Percentiles rank a stretch among this genome's conserved stretches.
Conservation (phyloP, 2,888 invertebrate species). For the Andrena flavipes region DNA sequence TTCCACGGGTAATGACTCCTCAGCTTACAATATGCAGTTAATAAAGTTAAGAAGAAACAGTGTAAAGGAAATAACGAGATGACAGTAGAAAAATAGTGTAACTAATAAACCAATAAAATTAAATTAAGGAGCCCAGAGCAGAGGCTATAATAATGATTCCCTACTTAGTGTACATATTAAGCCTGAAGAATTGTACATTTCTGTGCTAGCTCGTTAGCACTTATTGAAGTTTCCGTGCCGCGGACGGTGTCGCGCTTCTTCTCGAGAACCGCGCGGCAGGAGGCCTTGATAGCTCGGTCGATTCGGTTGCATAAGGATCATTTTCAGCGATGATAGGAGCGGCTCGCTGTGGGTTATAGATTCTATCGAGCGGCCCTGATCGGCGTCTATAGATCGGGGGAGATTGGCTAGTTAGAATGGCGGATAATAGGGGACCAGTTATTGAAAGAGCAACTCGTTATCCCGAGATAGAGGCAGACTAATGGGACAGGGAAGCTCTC, state of each 20-base stretch:
- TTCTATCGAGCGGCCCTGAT: constrained; percentile 39
- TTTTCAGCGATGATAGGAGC: constrained; percentile 44
- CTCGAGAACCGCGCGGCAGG: not conserved
- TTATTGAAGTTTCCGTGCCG: not conserved
- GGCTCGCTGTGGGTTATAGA: constrained; percentile 40
- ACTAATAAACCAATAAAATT: too few species aligned
- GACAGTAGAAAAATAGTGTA: too few species aligned
- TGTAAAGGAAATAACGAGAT: too few species aligned
- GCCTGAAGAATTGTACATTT: too few species aligned
- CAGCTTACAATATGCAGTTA: too few species aligned
- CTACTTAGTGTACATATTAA: too few species aligned
- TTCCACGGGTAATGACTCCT: too few species aligned
- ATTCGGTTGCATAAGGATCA: constrained; percentile 65
- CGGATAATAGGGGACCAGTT: not conserved
- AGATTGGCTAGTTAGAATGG: not conserved
- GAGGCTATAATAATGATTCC: too few species aligned
- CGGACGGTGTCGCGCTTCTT: constrained; percentile 1
- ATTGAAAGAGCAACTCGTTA: not conserved
- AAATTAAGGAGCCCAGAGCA: too few species aligned
- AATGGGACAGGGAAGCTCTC: not conserved
- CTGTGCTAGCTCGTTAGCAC: too few species aligned
- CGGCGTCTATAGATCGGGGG: constrained; percentile 17
- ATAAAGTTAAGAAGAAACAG: too few species aligned
- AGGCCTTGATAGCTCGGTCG: constrained; percentile 61
- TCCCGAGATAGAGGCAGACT: not conserved